Percentiles rank a stretch among this genome's conserved stretches.
These are phyloP conservation scores for Drosophila macrospina DNA, from an alignment of 2,888 invertebrate species.

Conservation along the genomic window DNA sequence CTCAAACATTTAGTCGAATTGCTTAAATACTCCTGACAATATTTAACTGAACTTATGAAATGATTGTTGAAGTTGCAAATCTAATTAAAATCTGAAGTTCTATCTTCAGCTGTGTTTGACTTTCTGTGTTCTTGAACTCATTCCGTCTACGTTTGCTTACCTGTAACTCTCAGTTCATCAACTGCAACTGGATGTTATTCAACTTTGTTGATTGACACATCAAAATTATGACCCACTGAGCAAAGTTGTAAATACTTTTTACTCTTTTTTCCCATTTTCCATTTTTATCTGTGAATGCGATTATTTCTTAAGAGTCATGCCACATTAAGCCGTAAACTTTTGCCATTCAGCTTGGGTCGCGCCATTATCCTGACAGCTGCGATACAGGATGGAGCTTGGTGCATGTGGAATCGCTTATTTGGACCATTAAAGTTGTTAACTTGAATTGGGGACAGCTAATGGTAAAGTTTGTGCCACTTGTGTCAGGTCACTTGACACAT, in stretches of 20 bases:
- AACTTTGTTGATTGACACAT: conserved; percentile 32
- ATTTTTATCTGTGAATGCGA: conserved; percentile 15
- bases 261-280: conserved; percentile 1
- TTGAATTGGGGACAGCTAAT: conserved; percentile 37
- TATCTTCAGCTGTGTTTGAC: not conserved
- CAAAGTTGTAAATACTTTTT: conserved; percentile 40
- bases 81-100: not conserved
- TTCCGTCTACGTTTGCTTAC: conserved; percentile 5
- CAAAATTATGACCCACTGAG: conserved; percentile 28
- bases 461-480: conserved; percentile 36
- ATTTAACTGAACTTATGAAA: not conserved
- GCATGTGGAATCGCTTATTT: conserved; percentile 38
- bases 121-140: not conserved
- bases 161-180: conserved; percentile 15
- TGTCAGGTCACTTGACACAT: conserved; percentile 35
- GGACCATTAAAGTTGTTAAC: conserved; percentile 67
- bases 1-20: too few relatives aligned
- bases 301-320: conserved; percentile 32
- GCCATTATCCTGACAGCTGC: conserved; percentile 35
- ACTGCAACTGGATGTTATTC: conserved; percentile 5
- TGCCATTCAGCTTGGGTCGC: conserved; percentile 31
- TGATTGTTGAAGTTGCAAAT: too few relatives aligned
- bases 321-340: conserved; percentile 45
- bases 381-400: conserved; percentile 4
- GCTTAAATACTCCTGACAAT: not conserved